Evolutionary conservation across 2,888 invertebrate genomes (phyloP).

Genomic region (Cheilosia soror): DNA sequence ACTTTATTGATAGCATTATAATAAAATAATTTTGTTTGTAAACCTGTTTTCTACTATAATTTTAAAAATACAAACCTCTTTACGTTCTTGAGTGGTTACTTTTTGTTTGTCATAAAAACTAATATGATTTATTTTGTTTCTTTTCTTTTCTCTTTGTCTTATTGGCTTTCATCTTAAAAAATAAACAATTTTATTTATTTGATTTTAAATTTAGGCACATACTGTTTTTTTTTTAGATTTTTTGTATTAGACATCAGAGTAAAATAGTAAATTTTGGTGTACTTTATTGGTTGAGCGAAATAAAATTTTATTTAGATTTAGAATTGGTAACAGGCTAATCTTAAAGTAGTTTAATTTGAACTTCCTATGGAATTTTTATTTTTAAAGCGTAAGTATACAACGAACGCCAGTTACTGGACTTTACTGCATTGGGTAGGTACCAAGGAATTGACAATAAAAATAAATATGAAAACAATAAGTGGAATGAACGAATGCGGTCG

Average conservation of each 20-base stretch:
- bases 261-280: constrained; percentile 29
- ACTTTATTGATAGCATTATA: constrained; percentile 63
- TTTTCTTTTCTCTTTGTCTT: constrained; percentile 8
- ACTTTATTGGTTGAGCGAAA: constrained; percentile 24
- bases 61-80: constrained; percentile 72
- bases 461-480: neutral
- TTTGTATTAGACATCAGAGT: constrained; percentile 6
- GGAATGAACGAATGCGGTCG: no score
- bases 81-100: constrained; percentile 55
- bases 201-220: constrained; percentile 63
- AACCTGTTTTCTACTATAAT: constrained; percentile 21
- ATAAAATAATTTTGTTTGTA: constrained; percentile 53
- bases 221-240: constrained; percentile 50
- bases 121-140: constrained; percentile 12
- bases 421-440: constrained; percentile 14
- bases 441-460: neutral
- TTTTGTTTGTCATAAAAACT: constrained; percentile 18
- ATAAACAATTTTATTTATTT: constrained; percentile 39
- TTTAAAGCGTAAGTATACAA: constrained; percentile 27
- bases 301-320: constrained; percentile 11
- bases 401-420: neutral
- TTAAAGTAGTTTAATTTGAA: constrained; percentile 13
- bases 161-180: constrained; percentile 33
- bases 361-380: constrained; percentile 12
- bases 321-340: constrained; percentile 40